Conservation (phyloP, 2,888 invertebrate genomes). For the Phyllotreta cruciferae region DNA sequence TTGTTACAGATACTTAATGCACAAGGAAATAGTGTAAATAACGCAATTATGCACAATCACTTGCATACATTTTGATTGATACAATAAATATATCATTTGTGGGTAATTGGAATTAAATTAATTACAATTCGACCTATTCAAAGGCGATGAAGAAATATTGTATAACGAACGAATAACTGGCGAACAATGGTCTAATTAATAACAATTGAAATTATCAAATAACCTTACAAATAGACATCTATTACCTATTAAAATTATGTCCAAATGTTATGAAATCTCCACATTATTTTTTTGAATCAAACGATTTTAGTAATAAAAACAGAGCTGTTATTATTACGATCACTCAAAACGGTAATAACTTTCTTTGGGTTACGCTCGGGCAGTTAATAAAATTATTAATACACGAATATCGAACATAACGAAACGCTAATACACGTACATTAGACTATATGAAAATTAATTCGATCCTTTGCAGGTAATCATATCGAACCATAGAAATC, state of each 20-base stretch:
- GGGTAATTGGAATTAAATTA: neutral
- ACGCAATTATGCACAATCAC: too few relatives aligned
- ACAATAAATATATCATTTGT: neutral
- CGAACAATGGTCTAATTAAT: conserved; percentile 22
- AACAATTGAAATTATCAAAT: conserved; percentile 18
- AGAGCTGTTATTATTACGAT: conserved; percentile 15
- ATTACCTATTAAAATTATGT: neutral
- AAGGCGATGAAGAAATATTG: conserved; percentile 4
- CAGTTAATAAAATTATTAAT: conserved; percentile 21
- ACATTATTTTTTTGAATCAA: neutral
- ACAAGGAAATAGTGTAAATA: too few relatives aligned
- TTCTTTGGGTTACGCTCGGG: conserved; percentile 27
- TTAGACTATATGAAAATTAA: conserved; percentile 15
- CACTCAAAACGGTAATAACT: conserved; percentile 23
- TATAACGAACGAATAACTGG: conserved; percentile 6
- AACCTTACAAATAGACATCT: neutral
- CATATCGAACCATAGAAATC: too few relatives aligned
- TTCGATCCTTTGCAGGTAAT: neutral
- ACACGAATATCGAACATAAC: conserved; percentile 18
- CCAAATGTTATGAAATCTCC: too few relatives aligned
- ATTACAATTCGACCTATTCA: conserved; percentile 14
- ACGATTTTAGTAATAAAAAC: conserved; percentile 18
- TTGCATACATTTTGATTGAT: too few relatives aligned
- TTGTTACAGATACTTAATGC: neutral
- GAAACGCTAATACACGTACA: conserved; percentile 20